Conservation (phyloP, 2,888 invertebrate genomes). For the Agonum fuliginosum region DNA sequence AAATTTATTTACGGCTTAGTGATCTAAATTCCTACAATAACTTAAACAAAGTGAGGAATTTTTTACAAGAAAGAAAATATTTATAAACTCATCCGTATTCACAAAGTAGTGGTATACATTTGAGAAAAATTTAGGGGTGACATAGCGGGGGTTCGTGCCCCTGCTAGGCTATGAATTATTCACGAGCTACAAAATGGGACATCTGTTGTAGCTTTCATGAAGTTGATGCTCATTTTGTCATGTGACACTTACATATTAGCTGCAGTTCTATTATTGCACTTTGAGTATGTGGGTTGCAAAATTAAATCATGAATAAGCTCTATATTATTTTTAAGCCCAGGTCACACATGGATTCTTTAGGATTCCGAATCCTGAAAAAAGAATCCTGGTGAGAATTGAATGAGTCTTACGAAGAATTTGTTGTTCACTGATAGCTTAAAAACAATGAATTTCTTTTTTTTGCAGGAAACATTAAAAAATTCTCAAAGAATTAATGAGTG, state of each 20-base stretch:
- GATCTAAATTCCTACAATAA: constrained; percentile 20
- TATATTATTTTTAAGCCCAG: no score
- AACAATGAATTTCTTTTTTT: no score
- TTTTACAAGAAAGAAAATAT: no score
- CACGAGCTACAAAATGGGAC: constrained; percentile 57
- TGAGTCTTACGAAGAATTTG: no score
- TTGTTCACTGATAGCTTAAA: no score
- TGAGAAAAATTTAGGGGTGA: constrained; percentile 30
- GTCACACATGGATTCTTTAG: no score
- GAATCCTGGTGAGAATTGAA: no score
- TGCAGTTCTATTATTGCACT: constrained; percentile 7
- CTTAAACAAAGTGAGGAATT: background rate
- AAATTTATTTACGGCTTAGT: constrained; percentile 1
- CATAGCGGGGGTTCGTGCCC: constrained; percentile 11
- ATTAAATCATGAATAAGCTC: no score
- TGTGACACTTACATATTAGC: constrained; percentile 20
- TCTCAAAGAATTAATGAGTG: no score
- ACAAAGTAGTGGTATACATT: background rate
- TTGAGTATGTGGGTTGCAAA: no score
- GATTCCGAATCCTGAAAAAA: no score
- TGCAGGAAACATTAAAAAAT: no score
- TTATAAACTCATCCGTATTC: background rate
- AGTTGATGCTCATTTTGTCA: constrained; percentile 36
- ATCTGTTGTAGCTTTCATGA: constrained; percentile 54
- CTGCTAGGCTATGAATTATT: constrained; percentile 50